Evolutionary conservation across 2,113 vertebrate species (phyloP), one percentile per base, ranked within the genome.

Genomic region (Ochotona curzoniae): DNA sequence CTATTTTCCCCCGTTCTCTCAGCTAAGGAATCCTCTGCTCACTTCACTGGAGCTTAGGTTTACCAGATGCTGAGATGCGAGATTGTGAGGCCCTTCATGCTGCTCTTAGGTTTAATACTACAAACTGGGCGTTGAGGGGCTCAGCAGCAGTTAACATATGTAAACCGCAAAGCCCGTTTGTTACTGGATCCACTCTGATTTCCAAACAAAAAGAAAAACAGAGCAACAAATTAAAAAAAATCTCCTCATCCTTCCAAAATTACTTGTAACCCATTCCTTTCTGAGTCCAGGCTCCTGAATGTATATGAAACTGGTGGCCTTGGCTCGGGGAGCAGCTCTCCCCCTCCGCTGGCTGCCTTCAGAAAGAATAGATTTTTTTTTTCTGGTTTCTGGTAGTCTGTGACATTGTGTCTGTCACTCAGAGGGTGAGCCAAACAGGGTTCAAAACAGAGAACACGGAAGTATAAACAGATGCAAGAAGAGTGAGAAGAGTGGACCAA

Each of bases 21-120:
- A 47, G 26, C 75, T 76, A 61, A 88, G 61, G 74, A 95, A 87
- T 90, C 75, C 61, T 92, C 35, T 71, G 70, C 75, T 83, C 28
- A 60, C 90, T 80, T 96, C 70, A 71, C 28, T 69, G 17, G 80
- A 80, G 54, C 89, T 96, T 93, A 96, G 87, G 20, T 61, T 96
- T 92, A 67, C 14, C 32, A 69, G 49, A 35, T 90, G 60, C 93
- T 89, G 83, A 95, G 92, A 85, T 82, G 76, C 11, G 57, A 32
- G 15, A 66, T 51, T 66, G 25, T 63, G 14, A 80, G 76, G 38
- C 38, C 60, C 26, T 21, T 47, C 6, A 76, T 76, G 82, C 89
- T 83, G 71, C 74, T 38, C 0, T 14, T 86, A 93, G 79, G 79
- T 90, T 93, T 94, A 95, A 71, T 20, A 81, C 15, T 69, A 38